These are phyloP conservation scores for Sarcophaga carnaria DNA, from an alignment of 2,888 invertebrate genomes.

Conservation along the genomic window DNA sequence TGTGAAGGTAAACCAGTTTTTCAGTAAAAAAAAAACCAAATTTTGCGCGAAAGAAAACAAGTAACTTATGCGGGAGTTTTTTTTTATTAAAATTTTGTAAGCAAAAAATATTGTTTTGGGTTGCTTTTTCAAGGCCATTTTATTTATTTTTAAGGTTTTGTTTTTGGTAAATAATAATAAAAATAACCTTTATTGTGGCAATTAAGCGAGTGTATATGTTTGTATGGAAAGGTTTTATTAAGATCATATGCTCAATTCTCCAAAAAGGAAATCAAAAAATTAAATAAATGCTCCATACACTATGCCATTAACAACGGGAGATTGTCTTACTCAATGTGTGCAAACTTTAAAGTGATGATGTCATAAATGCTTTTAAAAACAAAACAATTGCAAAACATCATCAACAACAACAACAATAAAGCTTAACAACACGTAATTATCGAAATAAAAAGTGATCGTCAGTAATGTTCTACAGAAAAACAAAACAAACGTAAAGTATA, in stretches of 20 bases:
- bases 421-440: conserved; percentile 12
- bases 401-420: conserved; percentile 7
- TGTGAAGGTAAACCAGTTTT: conserved; percentile 70
- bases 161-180: background rate
- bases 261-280: conserved; percentile 38
- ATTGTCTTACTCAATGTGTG: conserved; percentile 11
- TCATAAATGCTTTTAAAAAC: conserved; percentile 51
- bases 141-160: background rate
- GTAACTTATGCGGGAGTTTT: background rate
- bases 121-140: conserved; percentile 46
- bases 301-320: conserved; percentile 18
- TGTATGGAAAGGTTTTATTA: background rate
- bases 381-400: conserved; percentile 41
- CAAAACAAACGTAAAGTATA: no score
- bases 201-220: background rate
- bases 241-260: conserved; percentile 16
- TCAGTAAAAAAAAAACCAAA: conserved; percentile 19
- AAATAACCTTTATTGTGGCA: background rate
- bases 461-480: background rate
- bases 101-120: conserved; percentile 23
- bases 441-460: conserved; percentile 2
- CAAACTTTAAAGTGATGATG: conserved; percentile 60
- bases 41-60: conserved; percentile 43
- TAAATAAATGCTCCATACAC: background rate
- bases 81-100: background rate